These are phyloP conservation scores for Danaus chrysippus DNA, from an alignment of 2,888 invertebrate genomes.

Conservation along the genomic window DNA sequence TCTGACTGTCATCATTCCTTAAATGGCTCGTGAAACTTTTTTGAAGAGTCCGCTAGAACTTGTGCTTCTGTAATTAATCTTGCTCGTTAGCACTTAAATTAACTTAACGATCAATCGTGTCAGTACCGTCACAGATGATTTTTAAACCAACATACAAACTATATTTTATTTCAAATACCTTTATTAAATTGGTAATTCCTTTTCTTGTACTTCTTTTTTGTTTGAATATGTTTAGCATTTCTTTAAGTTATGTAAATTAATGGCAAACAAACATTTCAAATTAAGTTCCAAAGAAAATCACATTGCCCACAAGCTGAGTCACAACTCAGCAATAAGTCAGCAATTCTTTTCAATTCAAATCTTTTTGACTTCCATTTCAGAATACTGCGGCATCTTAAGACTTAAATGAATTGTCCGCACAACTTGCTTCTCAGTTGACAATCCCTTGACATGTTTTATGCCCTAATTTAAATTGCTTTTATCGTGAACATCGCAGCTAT, in stretches of 20 bases:
- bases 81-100: slow-evolving; percentile 50
- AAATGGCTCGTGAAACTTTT: slow-evolving; percentile 43
- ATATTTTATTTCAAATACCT: background rate
- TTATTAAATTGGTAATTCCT: background rate
- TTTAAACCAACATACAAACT: slow-evolving; percentile 5
- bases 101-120: slow-evolving; percentile 15
- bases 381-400: slow-evolving; percentile 48
- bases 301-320: slow-evolving; percentile 38
- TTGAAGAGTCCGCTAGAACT: slow-evolving; percentile 32
- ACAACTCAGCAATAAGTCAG: slow-evolving; percentile 40
- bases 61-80: slow-evolving; percentile 62
- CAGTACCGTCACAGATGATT: slow-evolving; percentile 10
- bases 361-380: slow-evolving; percentile 48
- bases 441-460: slow-evolving; percentile 69
- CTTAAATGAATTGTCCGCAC: slow-evolving; percentile 57
- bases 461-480: slow-evolving; percentile 48
- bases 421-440: slow-evolving; percentile 60
- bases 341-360: slow-evolving; percentile 51
- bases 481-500: slow-evolving; percentile 56
- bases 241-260: slow-evolving; percentile 8
- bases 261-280: slow-evolving; percentile 27
- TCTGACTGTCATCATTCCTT: slow-evolving; percentile 50
- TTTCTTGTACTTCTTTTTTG: background rate
- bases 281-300: slow-evolving; percentile 29
- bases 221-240: too few species aligned